A percentile compares a stretch with the other conserved stretches of the same genome.
These are phyloP conservation scores for Prorops nasuta DNA, from an alignment of 1,140 invertebrate species.

Conservation along the genomic window DNA sequence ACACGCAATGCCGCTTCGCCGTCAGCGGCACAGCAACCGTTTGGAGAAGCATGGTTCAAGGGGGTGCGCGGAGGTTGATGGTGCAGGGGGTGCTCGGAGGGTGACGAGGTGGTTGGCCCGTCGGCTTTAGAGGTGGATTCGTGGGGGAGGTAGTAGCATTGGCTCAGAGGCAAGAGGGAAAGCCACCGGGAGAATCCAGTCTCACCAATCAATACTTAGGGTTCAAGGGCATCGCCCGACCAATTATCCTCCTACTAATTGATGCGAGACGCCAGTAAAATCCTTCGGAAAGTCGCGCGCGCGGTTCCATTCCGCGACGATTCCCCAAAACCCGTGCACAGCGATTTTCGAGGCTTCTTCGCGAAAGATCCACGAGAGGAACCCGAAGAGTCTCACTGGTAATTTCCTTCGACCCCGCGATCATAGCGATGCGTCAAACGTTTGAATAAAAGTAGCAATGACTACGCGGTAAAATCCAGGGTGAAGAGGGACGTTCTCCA, in stretches of 20 bases:
- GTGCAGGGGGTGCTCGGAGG: slow-evolving; percentile 13
- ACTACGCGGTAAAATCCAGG: too few relatives aligned
- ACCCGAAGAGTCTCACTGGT: too few relatives aligned
- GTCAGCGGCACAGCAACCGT: slow-evolving; percentile 30
- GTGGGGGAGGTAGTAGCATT: slow-evolving; percentile 39
- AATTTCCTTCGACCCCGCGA: too few relatives aligned
- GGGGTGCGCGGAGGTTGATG: slow-evolving; percentile 14
- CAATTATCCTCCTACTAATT: slow-evolving; percentile 55
- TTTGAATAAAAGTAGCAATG: too few relatives aligned
- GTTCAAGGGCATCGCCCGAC: slow-evolving; percentile 57
- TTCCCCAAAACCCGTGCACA: too few relatives aligned
- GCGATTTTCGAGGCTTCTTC: too few relatives aligned
- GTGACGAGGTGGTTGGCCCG: slow-evolving; percentile 19
- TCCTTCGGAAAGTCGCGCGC: too few relatives aligned
- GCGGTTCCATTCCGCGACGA: too few relatives aligned
- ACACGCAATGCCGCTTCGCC: slow-evolving; percentile 29
- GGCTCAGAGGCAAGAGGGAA: slow-evolving; percentile 41
- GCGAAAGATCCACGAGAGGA: neutral
- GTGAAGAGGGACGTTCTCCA: slow-evolving; percentile 11
- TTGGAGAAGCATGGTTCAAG: slow-evolving; percentile 31
- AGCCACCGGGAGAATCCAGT: slow-evolving; percentile 47
- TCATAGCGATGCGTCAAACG: too few relatives aligned
- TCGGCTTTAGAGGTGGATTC: slow-evolving; percentile 31
- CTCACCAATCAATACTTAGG: slow-evolving; percentile 56
- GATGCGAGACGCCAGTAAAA: slow-evolving; percentile 35